A percentile compares a stretch with the other conserved stretches of the same genome.
Conservation (phyloP, 2,113 vertebrate species). For the Hypomesus transpacificus region DNA sequence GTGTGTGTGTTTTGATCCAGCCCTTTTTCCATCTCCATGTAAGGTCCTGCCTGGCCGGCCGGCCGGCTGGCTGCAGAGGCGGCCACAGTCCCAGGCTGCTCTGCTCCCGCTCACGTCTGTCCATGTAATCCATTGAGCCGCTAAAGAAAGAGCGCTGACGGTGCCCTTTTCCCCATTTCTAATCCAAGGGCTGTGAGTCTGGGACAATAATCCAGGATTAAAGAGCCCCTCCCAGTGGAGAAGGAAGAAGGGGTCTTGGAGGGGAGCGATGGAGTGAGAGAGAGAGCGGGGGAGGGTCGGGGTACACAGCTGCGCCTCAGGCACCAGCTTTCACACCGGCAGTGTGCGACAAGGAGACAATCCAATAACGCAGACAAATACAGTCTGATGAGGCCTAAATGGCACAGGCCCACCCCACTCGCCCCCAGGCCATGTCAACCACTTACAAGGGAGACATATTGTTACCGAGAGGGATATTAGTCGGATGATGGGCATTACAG, state of each 20-base stretch:
- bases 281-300: not conserved
- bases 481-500: conserved; percentile 48
- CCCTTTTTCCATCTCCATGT: conserved; percentile 62
- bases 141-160: conserved; percentile 63
- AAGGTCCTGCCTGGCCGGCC: conserved; percentile 42
- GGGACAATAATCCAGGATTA: conserved; percentile 69
- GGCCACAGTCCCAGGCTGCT: too few species aligned
- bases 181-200: conserved; percentile 52
- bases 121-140: conserved; percentile 65
- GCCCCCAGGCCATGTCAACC: conserved; percentile 52
- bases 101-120: conserved; percentile 16
- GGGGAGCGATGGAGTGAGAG: conserved; percentile 17
- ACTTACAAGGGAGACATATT: conserved; percentile 43
- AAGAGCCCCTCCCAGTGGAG: conserved; percentile 49
- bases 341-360: conserved; percentile 19
- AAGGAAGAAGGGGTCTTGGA: too few species aligned
- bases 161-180: conserved; percentile 53
- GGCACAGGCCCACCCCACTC: conserved; percentile 37
- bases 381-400: conserved; percentile 62
- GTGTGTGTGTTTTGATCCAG: conserved; percentile 29
- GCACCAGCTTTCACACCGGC: conserved; percentile 41
- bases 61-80: not conserved
- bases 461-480: conserved; percentile 59
- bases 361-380: conserved; percentile 59
- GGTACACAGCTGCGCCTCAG: conserved; percentile 59